A percentile compares a stretch with the other conserved stretches of the same genome.
Conservation (phyloP, 2,113 vertebrate species). For the Tichodroma muraria region DNA sequence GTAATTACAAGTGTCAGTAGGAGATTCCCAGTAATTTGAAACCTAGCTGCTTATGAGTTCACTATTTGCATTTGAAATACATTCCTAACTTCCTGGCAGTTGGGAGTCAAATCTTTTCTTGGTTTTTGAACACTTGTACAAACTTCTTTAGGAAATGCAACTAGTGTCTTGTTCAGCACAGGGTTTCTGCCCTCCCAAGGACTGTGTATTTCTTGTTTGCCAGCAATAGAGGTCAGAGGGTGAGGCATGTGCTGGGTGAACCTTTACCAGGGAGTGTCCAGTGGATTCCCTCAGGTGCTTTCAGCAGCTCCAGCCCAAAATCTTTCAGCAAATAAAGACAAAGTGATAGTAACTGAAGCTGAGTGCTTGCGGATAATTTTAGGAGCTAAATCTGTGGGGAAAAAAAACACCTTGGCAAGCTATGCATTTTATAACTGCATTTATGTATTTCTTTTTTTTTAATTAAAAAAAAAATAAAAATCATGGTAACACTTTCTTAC, state of each 20-base stretch:
- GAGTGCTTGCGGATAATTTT: not conserved
- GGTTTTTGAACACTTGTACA: not conserved
- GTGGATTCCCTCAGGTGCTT: not conserved
- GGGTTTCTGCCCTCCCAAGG: not conserved
- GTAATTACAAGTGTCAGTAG: not conserved
- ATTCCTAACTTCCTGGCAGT: not conserved
- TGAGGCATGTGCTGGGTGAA: not conserved
- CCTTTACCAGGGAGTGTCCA: not conserved
- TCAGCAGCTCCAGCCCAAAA: not conserved
- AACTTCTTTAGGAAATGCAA: not conserved
- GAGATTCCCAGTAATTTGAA: not conserved
- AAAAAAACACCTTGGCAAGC: not conserved
- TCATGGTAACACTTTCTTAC: not conserved
- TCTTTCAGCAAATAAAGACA: not conserved
- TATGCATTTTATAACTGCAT: not conserved
- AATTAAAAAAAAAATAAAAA: not conserved
- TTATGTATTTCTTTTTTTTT: not conserved
- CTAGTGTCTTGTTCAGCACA: not conserved
- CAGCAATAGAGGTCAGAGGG: not conserved
- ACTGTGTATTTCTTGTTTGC: not conserved
- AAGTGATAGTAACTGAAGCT: not conserved
- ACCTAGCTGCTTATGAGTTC: not conserved
- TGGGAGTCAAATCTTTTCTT: not conserved
- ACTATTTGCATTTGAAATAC: not conserved
- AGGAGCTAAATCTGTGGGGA: not conserved